phyloP scores from a whole-genome alignment of 2,113 vertebrate species.

The Charadrius vociferus region DNA sequence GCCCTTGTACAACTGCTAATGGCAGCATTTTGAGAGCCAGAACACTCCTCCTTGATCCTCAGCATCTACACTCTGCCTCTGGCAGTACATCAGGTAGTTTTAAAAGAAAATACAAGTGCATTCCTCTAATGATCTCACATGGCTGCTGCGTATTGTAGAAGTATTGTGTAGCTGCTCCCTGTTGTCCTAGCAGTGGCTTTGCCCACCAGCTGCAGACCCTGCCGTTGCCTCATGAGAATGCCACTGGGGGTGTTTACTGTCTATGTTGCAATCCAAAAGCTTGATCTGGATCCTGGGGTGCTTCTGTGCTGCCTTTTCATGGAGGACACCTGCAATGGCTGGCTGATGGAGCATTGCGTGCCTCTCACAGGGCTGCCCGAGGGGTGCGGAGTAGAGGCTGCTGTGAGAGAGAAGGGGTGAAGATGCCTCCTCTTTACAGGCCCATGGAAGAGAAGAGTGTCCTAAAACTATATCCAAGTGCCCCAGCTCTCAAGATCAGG shows the following conservation, averaged over 20 bases:
- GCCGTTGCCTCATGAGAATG: rapidly evolving
- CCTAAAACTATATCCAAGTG: not conserved
- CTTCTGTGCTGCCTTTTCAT: not conserved
- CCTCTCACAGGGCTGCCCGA: not conserved
- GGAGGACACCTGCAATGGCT: not conserved
- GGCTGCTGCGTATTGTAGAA: not conserved
- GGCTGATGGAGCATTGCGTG: not conserved
- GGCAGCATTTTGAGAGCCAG: not conserved
- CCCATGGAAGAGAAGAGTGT: not conserved
- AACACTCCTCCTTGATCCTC: not conserved
- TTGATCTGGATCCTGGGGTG: not conserved
- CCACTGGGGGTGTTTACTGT: not conserved
- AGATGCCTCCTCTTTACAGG: not conserved
- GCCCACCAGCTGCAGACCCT: not conserved
- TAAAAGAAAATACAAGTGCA: not conserved
- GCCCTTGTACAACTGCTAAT: not conserved
- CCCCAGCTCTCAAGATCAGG: not conserved
- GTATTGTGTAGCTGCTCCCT: not conserved
- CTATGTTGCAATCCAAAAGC: rapidly evolving
- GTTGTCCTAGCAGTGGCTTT: not conserved
- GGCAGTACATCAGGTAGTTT: not conserved
- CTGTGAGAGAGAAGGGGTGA: not conserved
- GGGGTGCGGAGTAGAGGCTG: not conserved
- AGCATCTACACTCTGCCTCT: not conserved
- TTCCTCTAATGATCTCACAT: not conserved